Evolutionary conservation across 92 coral and sea anemone genomes (phyloP).

Genomic region (Heteractis magnifica): DNA sequence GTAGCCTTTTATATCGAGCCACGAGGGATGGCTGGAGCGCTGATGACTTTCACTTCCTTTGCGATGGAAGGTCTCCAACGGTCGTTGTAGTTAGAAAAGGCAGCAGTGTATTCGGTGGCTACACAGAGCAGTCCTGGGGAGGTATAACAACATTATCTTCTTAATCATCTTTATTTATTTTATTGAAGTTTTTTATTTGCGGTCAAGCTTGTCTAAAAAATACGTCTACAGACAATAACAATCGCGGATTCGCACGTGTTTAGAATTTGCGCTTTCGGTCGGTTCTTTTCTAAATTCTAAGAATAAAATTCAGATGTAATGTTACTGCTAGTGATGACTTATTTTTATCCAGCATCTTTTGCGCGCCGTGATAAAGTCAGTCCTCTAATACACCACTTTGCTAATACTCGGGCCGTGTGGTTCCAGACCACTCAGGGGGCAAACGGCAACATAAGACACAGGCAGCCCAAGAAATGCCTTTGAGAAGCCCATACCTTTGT

Average conservation of each 20-base stretch:
- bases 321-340: too few species aligned
- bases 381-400: too few species aligned
- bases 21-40: slow-evolving; percentile 45
- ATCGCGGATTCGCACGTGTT: neutral
- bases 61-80: slow-evolving; percentile 25
- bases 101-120: slow-evolving; percentile 41
- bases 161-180: neutral
- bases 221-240: neutral
- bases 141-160: slow-evolving; percentile 1
- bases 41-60: slow-evolving; percentile 29
- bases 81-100: slow-evolving; percentile 26
- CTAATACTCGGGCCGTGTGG: too few species aligned
- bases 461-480: too few species aligned
- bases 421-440: too few species aligned
- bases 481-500: too few species aligned
- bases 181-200: neutral
- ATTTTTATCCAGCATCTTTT: too few species aligned
- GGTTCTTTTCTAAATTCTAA: too few species aligned
- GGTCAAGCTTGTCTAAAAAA: neutral
- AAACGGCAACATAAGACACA: too few species aligned
- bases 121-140: slow-evolving; percentile 36
- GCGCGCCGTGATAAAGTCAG: too few species aligned
- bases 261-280: neutral
- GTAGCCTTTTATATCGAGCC: slow-evolving; percentile 27
- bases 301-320: too few species aligned